Conservation (phyloP, 2,888 invertebrate genomes). For the Melanotus villosus region DNA sequence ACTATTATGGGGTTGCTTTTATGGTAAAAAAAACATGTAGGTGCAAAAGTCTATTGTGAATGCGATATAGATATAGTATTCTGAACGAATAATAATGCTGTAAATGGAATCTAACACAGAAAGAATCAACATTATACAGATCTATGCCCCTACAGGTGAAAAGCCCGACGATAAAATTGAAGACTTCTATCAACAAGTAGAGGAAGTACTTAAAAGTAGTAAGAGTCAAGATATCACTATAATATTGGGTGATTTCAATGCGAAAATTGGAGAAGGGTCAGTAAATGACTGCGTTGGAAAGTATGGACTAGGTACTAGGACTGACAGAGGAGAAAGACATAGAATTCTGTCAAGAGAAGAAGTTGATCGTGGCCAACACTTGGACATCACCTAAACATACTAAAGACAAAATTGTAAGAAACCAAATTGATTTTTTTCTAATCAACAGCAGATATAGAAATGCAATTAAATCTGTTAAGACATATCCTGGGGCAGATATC, state of each 20-base stretch:
- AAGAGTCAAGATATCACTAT: neutral
- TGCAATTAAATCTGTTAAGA: too few species aligned
- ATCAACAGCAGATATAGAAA: too few species aligned
- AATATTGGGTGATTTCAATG: too few species aligned
- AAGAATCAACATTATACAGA: neutral
- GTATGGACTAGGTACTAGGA: neutral
- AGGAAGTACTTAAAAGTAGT: neutral
- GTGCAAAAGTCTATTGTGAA: neutral
- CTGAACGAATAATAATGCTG: slow-evolving; percentile 3
- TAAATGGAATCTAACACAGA: neutral
- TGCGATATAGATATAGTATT: neutral
- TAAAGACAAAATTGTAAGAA: neutral
- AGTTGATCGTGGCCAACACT: neutral
- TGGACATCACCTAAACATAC: neutral
- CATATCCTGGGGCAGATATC: too few species aligned
- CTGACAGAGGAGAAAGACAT: neutral
- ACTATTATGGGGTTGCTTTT: neutral
- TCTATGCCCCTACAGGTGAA: neutral
- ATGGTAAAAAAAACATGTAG: neutral
- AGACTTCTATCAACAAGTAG: slow-evolving; percentile 1
- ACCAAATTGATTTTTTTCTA: too few species aligned
- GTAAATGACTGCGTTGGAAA: neutral
- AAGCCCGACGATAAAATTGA: neutral
- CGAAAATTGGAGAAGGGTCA: too few species aligned
- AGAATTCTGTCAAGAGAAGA: slow-evolving; percentile 14